Evolutionary conservation across 1,140 invertebrate species (phyloP).

Genomic region (Bradysia coprophila): DNA sequence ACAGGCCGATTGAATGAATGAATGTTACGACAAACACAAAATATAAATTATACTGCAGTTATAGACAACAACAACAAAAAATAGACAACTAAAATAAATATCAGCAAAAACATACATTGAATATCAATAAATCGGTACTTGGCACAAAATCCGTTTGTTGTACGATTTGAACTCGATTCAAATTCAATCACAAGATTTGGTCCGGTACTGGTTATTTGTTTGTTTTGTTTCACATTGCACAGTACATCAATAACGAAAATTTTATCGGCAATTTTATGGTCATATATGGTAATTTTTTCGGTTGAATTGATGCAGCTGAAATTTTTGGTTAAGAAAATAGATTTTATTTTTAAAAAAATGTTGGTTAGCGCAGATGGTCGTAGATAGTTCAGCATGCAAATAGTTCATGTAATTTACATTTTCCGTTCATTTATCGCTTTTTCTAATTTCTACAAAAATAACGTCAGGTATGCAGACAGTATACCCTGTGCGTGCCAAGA

Average conservation of each 20-base stretch:
- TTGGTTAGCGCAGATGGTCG: constrained; percentile 18
- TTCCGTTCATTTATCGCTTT: too few relatives aligned
- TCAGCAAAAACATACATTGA: neutral
- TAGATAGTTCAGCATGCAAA: neutral
- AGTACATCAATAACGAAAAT: constrained; percentile 57
- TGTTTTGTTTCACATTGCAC: constrained; percentile 49
- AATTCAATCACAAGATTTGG: constrained; percentile 65
- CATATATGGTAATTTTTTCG: constrained; percentile 51
- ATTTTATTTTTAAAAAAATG: constrained; percentile 17
- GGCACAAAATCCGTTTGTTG: constrained; percentile 71
- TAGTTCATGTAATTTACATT: neutral
- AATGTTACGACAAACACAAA: too few relatives aligned
- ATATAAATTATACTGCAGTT: too few relatives aligned
- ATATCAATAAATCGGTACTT: constrained; percentile 46
- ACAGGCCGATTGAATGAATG: too few relatives aligned
- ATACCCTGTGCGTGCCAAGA: too few relatives aligned
- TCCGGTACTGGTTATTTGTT: constrained; percentile 62
- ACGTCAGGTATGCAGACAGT: too few relatives aligned
- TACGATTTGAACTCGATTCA: constrained; percentile 57
- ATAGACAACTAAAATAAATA: too few relatives aligned
- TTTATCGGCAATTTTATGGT: constrained; percentile 37
- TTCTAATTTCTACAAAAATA: too few relatives aligned
- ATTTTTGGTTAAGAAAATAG: constrained; percentile 7
- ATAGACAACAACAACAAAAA: too few relatives aligned
- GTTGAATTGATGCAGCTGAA: constrained; percentile 49